phyloP scores from a whole-genome alignment of 2,888 invertebrate species.

The Dryobota labecula region DNA sequence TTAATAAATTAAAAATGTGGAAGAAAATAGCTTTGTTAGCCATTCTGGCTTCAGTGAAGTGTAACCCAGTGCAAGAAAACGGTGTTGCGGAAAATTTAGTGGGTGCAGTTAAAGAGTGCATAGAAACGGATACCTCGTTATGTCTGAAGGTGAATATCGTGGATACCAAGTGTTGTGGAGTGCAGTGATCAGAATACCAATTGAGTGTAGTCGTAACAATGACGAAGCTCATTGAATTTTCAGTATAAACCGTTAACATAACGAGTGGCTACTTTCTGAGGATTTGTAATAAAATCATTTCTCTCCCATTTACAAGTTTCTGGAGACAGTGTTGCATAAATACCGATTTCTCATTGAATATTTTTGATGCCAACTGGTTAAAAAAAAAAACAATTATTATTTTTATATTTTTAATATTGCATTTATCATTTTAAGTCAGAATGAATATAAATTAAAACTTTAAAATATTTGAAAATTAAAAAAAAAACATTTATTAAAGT shows the following conservation, averaged over 20 bases:
- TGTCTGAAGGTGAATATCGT: conserved; percentile 91
- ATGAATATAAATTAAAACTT: accelerated
- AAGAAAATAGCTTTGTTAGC: conserved; percentile 80
- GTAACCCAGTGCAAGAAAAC: conserved; percentile 83
- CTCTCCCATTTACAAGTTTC: conserved; percentile 6
- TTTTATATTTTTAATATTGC: background rate
- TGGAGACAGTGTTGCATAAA: conserved; percentile 8
- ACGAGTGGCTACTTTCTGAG: conserved; percentile 42
- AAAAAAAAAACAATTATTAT: no score
- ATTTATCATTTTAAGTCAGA: background rate
- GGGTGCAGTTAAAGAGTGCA: conserved; percentile 89
- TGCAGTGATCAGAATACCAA: conserved; percentile 75
- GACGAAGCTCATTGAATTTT: conserved; percentile 49
- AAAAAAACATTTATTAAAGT: background rate
- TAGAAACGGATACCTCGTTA: conserved; percentile 90
- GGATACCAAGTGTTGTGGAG: conserved; percentile 70
- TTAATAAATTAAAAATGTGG: conserved; percentile 79
- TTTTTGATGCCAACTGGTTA: background rate
- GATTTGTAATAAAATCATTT: conserved; percentile 38
- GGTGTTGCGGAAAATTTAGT: conserved; percentile 86
- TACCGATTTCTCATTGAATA: background rate
- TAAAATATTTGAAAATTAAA: background rate
- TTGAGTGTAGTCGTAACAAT: conserved; percentile 36
- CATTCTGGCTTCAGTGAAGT: conserved; percentile 82
- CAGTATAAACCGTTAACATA: conserved; percentile 45